Evolutionary conservation across 2,113 vertebrate genomes (phyloP).

Genomic region (Passer domesticus): DNA sequence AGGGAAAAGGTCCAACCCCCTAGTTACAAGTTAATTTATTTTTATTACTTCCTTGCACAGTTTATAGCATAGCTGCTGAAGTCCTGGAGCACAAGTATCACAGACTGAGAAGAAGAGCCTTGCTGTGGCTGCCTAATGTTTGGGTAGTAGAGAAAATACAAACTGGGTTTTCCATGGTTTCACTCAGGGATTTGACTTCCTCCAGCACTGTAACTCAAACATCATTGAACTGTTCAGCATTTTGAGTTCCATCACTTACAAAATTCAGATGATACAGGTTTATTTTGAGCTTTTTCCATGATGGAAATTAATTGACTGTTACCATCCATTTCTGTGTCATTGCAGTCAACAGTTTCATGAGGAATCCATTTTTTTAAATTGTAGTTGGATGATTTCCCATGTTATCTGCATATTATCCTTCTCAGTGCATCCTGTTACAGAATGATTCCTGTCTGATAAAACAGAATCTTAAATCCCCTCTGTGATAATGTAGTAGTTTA

Average conservation of each 20-base stretch:
- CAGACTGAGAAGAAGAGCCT: slow-evolving; percentile 1
- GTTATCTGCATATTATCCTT: slow-evolving; percentile 22
- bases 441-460: background rate
- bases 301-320: background rate
- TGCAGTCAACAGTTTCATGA: background rate
- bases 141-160: slow-evolving; percentile 44
- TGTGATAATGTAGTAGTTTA: background rate
- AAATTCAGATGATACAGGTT: background rate
- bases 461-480: background rate
- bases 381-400: background rate
- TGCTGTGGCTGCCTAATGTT: background rate
- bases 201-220: slow-evolving; percentile 28
- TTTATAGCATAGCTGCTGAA: slow-evolving; percentile 27
- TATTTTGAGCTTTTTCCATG: background rate
- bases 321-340: background rate
- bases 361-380: slow-evolving; percentile 2
- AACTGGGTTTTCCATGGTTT: slow-evolving; percentile 22
- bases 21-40: background rate
- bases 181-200: slow-evolving; percentile 41
- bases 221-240: background rate
- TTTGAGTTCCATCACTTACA: slow-evolving; percentile 25
- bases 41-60: slow-evolving; percentile 28
- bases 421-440: background rate
- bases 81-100: background rate
- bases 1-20: background rate